Percentiles rank a stretch among this genome's conserved stretches.
Evolutionary conservation across 2,888 invertebrate genomes (phyloP).

Genomic region (Muscina levida): DNA sequence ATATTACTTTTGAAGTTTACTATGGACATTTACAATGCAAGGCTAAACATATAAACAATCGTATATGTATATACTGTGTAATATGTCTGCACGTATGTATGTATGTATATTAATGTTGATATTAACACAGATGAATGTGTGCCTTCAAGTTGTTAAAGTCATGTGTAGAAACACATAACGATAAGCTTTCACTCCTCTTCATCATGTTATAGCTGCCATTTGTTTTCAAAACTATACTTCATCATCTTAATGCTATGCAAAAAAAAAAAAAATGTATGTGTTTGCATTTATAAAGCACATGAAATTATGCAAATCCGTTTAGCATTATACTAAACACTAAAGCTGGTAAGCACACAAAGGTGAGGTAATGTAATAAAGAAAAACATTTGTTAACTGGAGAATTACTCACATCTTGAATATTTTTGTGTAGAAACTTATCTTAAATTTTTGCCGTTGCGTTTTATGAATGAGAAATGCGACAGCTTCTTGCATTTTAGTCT

Average conservation of each 20-base stretch:
- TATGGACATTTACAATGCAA: neutral
- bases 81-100: neutral
- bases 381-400: too few species aligned
- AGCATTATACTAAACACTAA: constrained; percentile 47
- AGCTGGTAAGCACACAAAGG: constrained; percentile 19
- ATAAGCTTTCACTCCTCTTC: constrained; percentile 31
- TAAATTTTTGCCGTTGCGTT: too few species aligned
- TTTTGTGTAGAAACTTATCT: too few species aligned
- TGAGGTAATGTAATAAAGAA: too few species aligned
- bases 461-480: too few species aligned
- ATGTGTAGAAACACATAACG: constrained; percentile 54
- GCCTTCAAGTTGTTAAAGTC: constrained; percentile 45
- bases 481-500: too few species aligned
- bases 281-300: constrained; percentile 41
- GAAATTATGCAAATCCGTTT: constrained; percentile 52
- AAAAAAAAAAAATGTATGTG: neutral
- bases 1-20: constrained; percentile 28
- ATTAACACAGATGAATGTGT: neutral
- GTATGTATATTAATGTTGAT: too few species aligned
- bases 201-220: neutral
- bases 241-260: neutral
- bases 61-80: too few species aligned
- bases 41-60: neutral
- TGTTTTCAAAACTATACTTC: neutral
- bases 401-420: too few species aligned